Conservation (phyloP, 2,797 vertebrate genomes). For the Fringilla coelebs region DNA sequence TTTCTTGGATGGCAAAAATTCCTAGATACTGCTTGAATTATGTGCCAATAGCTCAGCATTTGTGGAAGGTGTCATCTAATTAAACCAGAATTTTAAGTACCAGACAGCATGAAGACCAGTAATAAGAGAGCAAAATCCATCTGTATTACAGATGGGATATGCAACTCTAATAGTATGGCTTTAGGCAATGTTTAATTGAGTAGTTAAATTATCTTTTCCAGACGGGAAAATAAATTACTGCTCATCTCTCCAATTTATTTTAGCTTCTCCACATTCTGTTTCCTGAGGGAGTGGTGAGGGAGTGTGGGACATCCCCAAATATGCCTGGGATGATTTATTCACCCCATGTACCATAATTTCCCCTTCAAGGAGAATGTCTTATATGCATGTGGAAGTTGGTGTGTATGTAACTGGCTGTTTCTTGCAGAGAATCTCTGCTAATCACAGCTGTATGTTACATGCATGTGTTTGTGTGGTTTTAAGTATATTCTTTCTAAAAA, state of each 20-base stretch:
- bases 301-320: conserved; percentile 24
- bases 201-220: conserved; percentile 63
- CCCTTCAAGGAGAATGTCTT: background rate
- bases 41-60: conserved; percentile 27
- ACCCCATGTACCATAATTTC: background rate
- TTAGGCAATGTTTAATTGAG: conserved; percentile 63
- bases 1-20: conserved; percentile 42
- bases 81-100: conserved; percentile 55
- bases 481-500: background rate
- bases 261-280: conserved; percentile 20
- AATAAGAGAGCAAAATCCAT: conserved; percentile 45
- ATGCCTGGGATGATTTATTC: background rate
- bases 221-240: conserved; percentile 58
- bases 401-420: background rate
- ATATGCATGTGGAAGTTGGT: background rate
- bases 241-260: conserved; percentile 55
- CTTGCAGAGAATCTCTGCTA: background rate
- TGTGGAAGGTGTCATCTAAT: conserved; percentile 48
- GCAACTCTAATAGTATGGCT: conserved; percentile 42
- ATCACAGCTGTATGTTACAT: background rate
- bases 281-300: conserved; percentile 7
- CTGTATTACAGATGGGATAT: conserved; percentile 50
- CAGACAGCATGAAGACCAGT: conserved; percentile 38
- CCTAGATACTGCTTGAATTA: conserved; percentile 39
- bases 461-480: background rate